These are phyloP conservation scores for Pachycephus smyrnensis DNA, from an alignment of 2,888 invertebrate genomes.

Conservation along the genomic window DNA sequence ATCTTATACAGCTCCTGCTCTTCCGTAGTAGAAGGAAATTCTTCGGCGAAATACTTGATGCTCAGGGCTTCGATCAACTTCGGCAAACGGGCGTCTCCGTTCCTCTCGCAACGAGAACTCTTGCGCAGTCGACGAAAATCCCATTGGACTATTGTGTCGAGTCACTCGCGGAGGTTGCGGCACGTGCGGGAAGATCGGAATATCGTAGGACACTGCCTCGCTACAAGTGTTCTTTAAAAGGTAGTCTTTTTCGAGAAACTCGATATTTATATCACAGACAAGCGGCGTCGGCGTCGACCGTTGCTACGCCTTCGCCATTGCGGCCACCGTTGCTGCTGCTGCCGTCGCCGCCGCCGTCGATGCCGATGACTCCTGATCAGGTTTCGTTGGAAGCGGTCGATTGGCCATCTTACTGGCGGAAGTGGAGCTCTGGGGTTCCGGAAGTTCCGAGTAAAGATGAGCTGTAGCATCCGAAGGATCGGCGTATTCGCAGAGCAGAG, in stretches of 20 bases:
- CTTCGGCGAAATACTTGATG: too few relatives aligned
- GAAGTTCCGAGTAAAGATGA: constrained; percentile 71
- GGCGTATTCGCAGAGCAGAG: constrained; percentile 70
- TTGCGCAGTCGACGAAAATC: too few relatives aligned
- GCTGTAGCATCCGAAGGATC: constrained; percentile 70
- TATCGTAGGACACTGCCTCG: too few relatives aligned
- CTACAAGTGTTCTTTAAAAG: neutral
- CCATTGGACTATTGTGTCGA: too few relatives aligned
- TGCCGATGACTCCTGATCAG: constrained; percentile 63
- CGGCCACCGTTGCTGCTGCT: constrained; percentile 22
- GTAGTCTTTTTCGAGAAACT: constrained; percentile 1
- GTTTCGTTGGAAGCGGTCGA: constrained; percentile 78
- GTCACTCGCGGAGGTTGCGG: too few relatives aligned
- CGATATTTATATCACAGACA: constrained; percentile 58
- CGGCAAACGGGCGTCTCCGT: too few relatives aligned
- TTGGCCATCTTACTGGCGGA: constrained; percentile 74
- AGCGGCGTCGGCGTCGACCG: constrained; percentile 34
- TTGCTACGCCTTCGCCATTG: constrained; percentile 24
- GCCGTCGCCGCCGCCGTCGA: constrained; percentile 20
- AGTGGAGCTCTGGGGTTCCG: constrained; percentile 64
- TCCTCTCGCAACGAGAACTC: too few relatives aligned
- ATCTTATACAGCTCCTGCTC: too few relatives aligned
- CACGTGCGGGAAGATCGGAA: too few relatives aligned
- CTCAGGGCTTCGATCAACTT: too few relatives aligned
- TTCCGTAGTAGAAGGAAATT: too few relatives aligned